Evolutionary conservation across 2,113 vertebrate species (phyloP).

Genomic region (Engraulis encrasicolus): DNA sequence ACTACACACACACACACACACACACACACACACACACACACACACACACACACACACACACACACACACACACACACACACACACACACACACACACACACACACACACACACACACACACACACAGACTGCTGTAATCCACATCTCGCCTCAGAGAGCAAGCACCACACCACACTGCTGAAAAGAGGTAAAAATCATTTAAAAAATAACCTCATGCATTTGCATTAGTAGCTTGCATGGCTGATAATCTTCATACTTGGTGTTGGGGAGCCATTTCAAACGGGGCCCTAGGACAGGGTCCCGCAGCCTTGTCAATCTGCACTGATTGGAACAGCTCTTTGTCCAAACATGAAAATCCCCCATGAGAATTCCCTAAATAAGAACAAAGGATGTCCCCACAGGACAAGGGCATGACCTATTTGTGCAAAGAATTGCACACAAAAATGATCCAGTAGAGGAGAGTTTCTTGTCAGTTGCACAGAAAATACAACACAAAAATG

Average conservation of each 20-base stretch:
- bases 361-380: no score
- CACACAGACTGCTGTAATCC: constrained; percentile 52
- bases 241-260: no score
- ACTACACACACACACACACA: no score
- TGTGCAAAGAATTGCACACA: no score
- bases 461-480: no score
- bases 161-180: neutral
- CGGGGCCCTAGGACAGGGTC: constrained; percentile 26
- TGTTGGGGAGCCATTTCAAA: no score
- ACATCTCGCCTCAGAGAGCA: constrained; percentile 53
- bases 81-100: neutral
- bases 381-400: no score
- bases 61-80: constrained; percentile 43
- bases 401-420: neutral
- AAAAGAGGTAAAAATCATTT: neutral
- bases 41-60: no score
- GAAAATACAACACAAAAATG: no score
- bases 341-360: constrained; percentile 45
- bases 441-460: no score
- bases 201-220: neutral
- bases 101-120: no score
- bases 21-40: constrained; percentile 50
- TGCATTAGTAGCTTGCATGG: neutral
- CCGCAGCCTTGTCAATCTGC: constrained; percentile 71
- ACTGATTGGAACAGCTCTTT: constrained; percentile 68